phyloP scores from a whole-genome alignment of 1,140 invertebrate genomes.

The Trinorchestia longiramus region DNA sequence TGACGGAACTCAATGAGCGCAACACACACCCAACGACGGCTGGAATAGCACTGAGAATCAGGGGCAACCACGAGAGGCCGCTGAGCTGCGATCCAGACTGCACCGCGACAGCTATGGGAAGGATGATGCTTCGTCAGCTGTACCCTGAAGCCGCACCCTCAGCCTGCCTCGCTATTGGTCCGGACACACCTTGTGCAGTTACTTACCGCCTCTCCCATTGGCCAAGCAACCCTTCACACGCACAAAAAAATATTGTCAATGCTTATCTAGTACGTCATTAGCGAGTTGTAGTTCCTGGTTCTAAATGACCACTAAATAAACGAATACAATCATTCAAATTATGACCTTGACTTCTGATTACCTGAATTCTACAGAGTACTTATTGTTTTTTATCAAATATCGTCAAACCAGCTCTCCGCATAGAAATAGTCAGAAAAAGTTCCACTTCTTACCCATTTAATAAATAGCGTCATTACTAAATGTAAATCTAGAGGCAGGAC shows the following conservation, averaged over 20 bases:
- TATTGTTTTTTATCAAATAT: not conserved
- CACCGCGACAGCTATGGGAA: conserved; percentile 38
- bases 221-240: not conserved
- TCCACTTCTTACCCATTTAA: not conserved
- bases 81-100: not conserved
- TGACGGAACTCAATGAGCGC: not conserved
- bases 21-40: conserved; percentile 33
- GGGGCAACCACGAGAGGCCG: conserved; percentile 19
- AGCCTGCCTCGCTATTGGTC: conserved; percentile 15
- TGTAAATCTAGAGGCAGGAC: not conserved
- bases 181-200: conserved; percentile 33
- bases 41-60: not conserved
- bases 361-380: not conserved
- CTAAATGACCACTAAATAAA: not conserved
- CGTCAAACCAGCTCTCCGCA: not conserved
- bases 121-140: conserved; percentile 50
- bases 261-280: conserved; percentile 4
- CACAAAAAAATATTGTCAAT: not conserved
- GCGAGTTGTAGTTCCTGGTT: not conserved
- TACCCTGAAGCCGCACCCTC: conserved; percentile 44
- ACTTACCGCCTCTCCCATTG: not conserved
- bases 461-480: not conserved
- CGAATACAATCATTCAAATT: not conserved
- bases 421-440: not conserved
- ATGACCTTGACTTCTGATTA: not conserved